A percentile compares a stretch with the other conserved stretches of the same genome.
These are phyloP conservation scores for Esox niger DNA, from an alignment of 2,113 vertebrate genomes.

Conservation along the genomic window DNA sequence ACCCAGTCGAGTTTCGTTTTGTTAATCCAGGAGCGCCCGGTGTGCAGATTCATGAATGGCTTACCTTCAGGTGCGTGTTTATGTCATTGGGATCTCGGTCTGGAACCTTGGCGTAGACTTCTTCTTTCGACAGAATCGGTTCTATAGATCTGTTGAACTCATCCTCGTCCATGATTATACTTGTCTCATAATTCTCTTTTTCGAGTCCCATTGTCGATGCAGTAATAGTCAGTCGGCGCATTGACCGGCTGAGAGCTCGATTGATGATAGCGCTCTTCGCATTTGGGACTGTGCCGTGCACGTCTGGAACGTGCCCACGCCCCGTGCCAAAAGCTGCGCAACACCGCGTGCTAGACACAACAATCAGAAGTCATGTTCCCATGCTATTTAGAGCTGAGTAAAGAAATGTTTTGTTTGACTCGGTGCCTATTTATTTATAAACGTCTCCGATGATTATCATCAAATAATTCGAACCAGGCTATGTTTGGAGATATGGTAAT, in stretches of 20 bases:
- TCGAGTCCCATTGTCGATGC: slow-evolving; percentile 80
- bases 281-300: slow-evolving; percentile 9
- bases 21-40: not conserved
- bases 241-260: not conserved
- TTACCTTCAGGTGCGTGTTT: slow-evolving; percentile 85
- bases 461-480: too few relatives aligned
- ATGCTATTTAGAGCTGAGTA: not conserved
- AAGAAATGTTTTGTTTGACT: too few relatives aligned
- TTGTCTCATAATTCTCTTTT: slow-evolving; percentile 80
- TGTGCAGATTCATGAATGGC: not conserved
- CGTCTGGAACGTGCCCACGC: slow-evolving; percentile 49
- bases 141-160: slow-evolving; percentile 76
- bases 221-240: not conserved
- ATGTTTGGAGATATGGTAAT: too few relatives aligned
- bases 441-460: too few relatives aligned
- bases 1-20: too few relatives aligned
- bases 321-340: slow-evolving; percentile 47
- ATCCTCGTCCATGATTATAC: slow-evolving; percentile 83
- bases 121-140: slow-evolving; percentile 66
- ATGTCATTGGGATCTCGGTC: slow-evolving; percentile 79
- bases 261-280: slow-evolving; percentile 14
- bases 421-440: too few relatives aligned
- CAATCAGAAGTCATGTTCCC: slow-evolving; percentile 24
- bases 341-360: slow-evolving; percentile 39
- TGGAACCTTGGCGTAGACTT: slow-evolving; percentile 33